These are phyloP conservation scores for Tragelaphus buxtoni DNA, from an alignment of 2,113 vertebrate species.

Conservation along the genomic window DNA sequence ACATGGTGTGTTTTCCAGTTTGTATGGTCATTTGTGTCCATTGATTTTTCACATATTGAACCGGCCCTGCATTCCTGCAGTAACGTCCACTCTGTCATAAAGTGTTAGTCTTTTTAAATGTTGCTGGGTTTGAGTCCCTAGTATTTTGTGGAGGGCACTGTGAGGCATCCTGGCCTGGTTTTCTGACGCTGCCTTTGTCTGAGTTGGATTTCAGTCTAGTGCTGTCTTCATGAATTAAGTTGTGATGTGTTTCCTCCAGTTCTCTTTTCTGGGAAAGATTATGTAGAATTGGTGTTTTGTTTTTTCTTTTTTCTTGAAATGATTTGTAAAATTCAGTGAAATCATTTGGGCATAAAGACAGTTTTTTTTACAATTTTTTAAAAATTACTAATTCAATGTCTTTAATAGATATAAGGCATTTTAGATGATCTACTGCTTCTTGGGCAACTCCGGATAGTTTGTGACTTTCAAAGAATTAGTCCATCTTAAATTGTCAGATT, in stretches of 20 bases:
- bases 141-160: rapidly evolving
- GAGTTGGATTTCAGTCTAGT: too few species aligned
- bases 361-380: not conserved
- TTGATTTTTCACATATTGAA: not conserved
- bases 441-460: not conserved
- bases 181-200: not conserved
- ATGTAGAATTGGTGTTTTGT: not conserved
- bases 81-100: rapidly evolving
- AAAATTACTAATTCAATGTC: not conserved
- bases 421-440: not conserved
- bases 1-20: not conserved
- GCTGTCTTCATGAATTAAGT: not conserved
- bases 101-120: rapidly evolving
- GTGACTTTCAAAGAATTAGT: not conserved
- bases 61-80: not conserved
- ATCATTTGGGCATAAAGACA: not conserved
- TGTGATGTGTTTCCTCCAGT: not conserved
- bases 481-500: not conserved
- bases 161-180: rapidly evolving
- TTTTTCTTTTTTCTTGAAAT: not conserved
- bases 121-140: not conserved
- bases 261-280: not conserved
- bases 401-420: too few species aligned
- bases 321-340: not conserved
- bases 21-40: rapidly evolving